A percentile compares a stretch with the other conserved stretches of the same genome.
Evolutionary conservation across 2,113 vertebrate species (phyloP).

Genomic region (Microcebus tavaratra): DNA sequence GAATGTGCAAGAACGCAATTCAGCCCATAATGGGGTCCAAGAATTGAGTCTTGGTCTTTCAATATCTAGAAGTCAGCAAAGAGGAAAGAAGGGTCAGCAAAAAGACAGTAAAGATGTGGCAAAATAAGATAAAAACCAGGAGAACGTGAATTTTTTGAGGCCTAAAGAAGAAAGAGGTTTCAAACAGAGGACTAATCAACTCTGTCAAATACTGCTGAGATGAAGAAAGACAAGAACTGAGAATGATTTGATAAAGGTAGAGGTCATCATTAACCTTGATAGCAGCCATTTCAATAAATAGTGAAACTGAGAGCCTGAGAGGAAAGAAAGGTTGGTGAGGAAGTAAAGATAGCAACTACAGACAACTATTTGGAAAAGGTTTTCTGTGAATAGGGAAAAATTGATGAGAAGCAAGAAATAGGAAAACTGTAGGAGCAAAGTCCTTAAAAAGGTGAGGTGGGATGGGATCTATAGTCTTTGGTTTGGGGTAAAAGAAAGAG

Average conservation of each 20-base stretch:
- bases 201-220: not conserved
- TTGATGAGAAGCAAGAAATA: not conserved
- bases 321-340: not conserved
- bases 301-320: not conserved
- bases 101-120: not conserved
- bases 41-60: not conserved
- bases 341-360: not conserved
- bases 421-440: not conserved
- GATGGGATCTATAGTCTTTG: not conserved
- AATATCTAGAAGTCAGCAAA: slow-evolving; percentile 2
- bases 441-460: not conserved
- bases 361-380: not conserved
- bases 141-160: not conserved
- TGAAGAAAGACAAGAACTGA: not conserved
- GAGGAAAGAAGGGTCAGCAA: not conserved
- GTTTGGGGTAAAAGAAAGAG: not conserved
- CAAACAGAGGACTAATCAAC: not conserved
- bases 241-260: not conserved
- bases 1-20: not conserved
- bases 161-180: not conserved
- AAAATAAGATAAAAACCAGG: not conserved
- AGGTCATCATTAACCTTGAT: not conserved
- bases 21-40: not conserved
- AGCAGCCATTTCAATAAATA: not conserved
- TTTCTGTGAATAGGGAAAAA: not conserved